Percentiles rank a stretch among this genome's conserved stretches.
Evolutionary conservation across 53 echinoderm and acorn worm species (phyloP).

Genomic region (Mesocentrotus franciscanus): DNA sequence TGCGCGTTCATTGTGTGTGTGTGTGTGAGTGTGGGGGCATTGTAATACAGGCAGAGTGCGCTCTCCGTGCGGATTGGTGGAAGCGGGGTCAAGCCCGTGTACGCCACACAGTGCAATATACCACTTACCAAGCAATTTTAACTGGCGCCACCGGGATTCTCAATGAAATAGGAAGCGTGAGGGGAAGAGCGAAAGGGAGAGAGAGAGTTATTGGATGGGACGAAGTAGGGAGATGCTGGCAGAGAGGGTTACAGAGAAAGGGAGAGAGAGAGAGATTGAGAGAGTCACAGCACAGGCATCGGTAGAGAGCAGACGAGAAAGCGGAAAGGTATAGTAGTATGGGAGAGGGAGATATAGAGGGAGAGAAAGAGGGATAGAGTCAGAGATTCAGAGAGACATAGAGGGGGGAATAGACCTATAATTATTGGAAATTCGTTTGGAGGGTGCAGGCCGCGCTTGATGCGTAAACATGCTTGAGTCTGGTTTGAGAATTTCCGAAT

Average conservation of each 20-base stretch:
- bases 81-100: conserved; percentile 36
- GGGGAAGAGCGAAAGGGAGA: background rate
- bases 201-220: background rate
- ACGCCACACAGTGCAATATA: conserved; percentile 58
- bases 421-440: conserved; percentile 33
- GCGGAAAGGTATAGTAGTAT: background rate
- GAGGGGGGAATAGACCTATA: background rate
- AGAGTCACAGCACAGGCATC: background rate
- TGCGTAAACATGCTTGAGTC: background rate
- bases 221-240: background rate
- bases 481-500: background rate
- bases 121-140: conserved; percentile 60
- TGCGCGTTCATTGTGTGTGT: background rate
- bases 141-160: conserved; percentile 56
- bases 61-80: background rate
- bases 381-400: conserved; percentile 13
- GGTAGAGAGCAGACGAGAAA: background rate
- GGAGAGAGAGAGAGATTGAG: conserved; percentile 2
- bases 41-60: background rate
- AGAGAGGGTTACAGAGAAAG: background rate
- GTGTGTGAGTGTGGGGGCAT: background rate
- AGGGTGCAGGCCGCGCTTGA: conserved; percentile 33
- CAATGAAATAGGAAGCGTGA: conserved; percentile 36
- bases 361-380: background rate
- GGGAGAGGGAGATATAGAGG: conserved; percentile 19